Evolutionary conservation across 2,113 vertebrate species (phyloP), one percentile per base, ranked within the genome.

Genomic region (Lethenteron camtschaticum): DNA sequence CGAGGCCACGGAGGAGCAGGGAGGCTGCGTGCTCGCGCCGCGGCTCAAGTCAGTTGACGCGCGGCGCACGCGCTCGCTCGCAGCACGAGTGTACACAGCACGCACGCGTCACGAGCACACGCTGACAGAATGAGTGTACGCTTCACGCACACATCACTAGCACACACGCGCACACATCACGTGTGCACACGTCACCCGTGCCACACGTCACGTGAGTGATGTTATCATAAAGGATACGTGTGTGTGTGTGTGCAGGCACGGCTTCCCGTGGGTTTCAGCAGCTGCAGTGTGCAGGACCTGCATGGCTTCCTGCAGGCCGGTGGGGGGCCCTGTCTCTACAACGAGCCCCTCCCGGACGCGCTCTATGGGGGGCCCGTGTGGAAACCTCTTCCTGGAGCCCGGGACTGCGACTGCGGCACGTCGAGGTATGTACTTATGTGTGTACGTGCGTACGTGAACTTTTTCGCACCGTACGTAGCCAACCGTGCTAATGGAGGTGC

Each of bases 11-110:
- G 76, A 77, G 1, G 83, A 84, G 0, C 79, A 85, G 13, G 87
- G 86, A 0, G 84, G 84, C 70, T 96, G 92, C 78, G 94, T 96
- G 81, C 95, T 96, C 90, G 85, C 88, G 24, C 79, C 78, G 0
- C 59, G 59, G 59, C 13, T 63, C 20, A 18, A 63, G 59, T 63
- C 13, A 63, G 59, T 14, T 18, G 4, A 63, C 41, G 41, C 41
- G 41, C 41, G 41, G 41, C 41, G 41, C 41, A 41, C 4, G 41
- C 41, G 5, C 41, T 41, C 41, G 41, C 41, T 41, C 6, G 41
- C 41, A 41, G 41, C 41, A 41, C 41, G 41, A 41, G 41, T 41
- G 41, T 41, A 6, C 41, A 41, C 41, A 41, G 41, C 41, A 41
- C 41, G 6, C 41, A 41, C 41, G 6, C 41, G 41, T 41, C 41